Base-by-base conservation (phyloP, 2,113 vertebrate genomes). In the Sakesphorus luctuosus region DNA sequence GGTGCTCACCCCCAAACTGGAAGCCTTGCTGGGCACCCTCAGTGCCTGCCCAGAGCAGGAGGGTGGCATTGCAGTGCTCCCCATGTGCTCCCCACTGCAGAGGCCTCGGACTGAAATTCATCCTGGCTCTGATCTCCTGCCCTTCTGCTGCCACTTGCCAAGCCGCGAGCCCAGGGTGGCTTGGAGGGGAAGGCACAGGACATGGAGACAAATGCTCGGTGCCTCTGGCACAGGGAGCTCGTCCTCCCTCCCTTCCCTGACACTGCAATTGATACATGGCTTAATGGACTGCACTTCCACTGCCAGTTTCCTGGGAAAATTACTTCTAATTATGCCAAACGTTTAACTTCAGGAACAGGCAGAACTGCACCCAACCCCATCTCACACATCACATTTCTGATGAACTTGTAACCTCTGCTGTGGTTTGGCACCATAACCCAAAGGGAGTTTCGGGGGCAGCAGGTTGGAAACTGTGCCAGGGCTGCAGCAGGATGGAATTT, bases 221-320 rank as follows among this genome's bases (percentile, higher is more conserved):
- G 80, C 53, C 3, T 21, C 85, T 95, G 96, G 93, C 91, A 63
- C 13, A 1, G 46, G 50, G 79, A 94, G 83, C 87, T 85, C 74
- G 0, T 52, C 65, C 76, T 53, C 74, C 74, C 74, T 61, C 24
- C 5, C 7, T 59, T 84, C 79, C 78, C 33, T 58, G 93, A 38
- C 84, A 13, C 8, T 46, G 74, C 80, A 28, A 11, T 26, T 82
- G 95, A 77, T 49, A 4, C 78, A 62, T 2, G 52, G 71, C 84
- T 92, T 71, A 36, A 14, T 17, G 87, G 69, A 4, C 84, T 58
- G n/a, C 4, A 1, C 73, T 67, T 1, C 69, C 40, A 14, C 66
- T 66, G 96, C 89, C 87, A 79, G 77, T 11, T 93, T 40, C 89
- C 87, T 12, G 28, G 47, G 79, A 65, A 95, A 96, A 91, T 20